These are phyloP conservation scores for Hyles lineata DNA, from an alignment of 2,888 invertebrate genomes.

Conservation along the genomic window DNA sequence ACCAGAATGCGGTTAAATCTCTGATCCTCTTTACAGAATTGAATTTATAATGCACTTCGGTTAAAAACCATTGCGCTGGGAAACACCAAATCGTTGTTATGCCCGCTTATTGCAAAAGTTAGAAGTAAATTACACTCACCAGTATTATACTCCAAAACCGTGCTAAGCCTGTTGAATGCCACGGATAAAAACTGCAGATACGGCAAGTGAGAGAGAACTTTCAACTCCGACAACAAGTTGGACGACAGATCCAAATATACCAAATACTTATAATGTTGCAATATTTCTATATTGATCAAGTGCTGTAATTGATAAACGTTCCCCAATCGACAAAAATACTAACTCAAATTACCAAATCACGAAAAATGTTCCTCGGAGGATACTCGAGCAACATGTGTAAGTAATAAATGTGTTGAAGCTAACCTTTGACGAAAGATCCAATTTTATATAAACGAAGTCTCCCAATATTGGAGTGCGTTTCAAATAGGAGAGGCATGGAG, in stretches of 20 bases:
- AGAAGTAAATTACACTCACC: slow-evolving; percentile 57
- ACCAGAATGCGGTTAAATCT: slow-evolving; percentile 86
- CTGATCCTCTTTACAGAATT: slow-evolving; percentile 82
- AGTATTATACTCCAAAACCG: slow-evolving; percentile 82
- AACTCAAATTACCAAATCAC: slow-evolving; percentile 25
- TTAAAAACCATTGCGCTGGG: slow-evolving; percentile 85
- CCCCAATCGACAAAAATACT: slow-evolving; percentile 28
- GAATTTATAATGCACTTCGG: slow-evolving; percentile 85
- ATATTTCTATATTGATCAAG: slow-evolving; percentile 75
- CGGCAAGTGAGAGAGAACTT: slow-evolving; percentile 79
- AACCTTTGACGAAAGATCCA: slow-evolving; percentile 76
- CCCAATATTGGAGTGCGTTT: slow-evolving; percentile 81
- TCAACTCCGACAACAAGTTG: slow-evolving; percentile 81
- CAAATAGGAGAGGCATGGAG: slow-evolving; percentile 80
- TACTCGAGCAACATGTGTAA: slow-evolving; percentile 21
- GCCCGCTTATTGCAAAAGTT: background rate
- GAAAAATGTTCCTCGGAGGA: slow-evolving; percentile 8
- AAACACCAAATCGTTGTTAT: slow-evolving; percentile 38
- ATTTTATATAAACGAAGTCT: slow-evolving; percentile 83
- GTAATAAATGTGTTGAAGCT: slow-evolving; percentile 15
- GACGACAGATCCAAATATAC: slow-evolving; percentile 85
- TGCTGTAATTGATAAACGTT: slow-evolving; percentile 54
- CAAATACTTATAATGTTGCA: slow-evolving; percentile 83
- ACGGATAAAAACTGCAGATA: slow-evolving; percentile 85
- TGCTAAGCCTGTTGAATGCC: slow-evolving; percentile 80